phyloP scores from a whole-genome alignment of 2,888 invertebrate species.

The Parapristionchus giblindavisi region DNA sequence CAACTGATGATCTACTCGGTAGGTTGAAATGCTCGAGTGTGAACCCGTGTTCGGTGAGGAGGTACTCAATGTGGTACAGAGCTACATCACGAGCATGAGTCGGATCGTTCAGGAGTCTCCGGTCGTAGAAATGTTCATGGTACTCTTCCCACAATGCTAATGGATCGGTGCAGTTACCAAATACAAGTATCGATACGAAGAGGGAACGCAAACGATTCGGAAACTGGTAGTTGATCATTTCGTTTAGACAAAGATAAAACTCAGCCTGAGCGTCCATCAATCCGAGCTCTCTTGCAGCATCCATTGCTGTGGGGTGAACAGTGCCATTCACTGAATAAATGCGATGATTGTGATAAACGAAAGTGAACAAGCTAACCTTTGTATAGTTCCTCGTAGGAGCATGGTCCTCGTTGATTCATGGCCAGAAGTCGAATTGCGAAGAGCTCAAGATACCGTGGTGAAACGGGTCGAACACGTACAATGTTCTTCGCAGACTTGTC shows the following conservation, averaged over 20 bases:
- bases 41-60: background rate
- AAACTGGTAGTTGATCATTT: background rate
- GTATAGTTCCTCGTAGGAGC: background rate
- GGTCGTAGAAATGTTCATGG: background rate
- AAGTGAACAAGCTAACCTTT: background rate
- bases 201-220: background rate
- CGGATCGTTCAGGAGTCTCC: background rate
- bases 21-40: background rate
- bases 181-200: background rate
- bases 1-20: background rate
- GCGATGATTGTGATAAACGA: too few relatives aligned
- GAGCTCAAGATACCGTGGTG: background rate
- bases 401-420: background rate
- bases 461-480: background rate
- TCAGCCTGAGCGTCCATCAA: background rate
- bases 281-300: background rate
- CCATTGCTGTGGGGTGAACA: background rate
- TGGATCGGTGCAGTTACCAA: background rate
- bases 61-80: background rate
- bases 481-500: too few relatives aligned
- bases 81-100: background rate
- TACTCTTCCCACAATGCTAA: background rate
- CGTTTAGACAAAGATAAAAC: background rate
- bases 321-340: background rate
- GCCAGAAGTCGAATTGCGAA: conserved; percentile 1